Percentiles rank a stretch among this genome's conserved stretches.
Conservation (phyloP, 2,888 invertebrate species). For the Dermolepida albohirtum region DNA sequence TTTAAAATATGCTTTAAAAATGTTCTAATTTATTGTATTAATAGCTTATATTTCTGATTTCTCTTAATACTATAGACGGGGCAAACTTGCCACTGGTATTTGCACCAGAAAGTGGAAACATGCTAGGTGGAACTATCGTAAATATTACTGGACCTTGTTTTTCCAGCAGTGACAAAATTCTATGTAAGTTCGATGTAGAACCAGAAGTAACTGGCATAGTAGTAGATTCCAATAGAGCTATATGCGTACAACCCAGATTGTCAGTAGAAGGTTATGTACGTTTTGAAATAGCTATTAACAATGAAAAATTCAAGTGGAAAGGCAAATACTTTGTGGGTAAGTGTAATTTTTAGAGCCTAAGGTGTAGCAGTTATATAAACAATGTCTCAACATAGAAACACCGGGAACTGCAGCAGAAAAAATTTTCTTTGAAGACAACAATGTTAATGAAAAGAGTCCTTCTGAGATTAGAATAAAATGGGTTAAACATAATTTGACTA, state of each 20-base stretch:
- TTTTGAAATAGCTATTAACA: slow-evolving; percentile 87
- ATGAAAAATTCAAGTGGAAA: slow-evolving; percentile 87
- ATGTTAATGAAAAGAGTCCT: slow-evolving; percentile 80
- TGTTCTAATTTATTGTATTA: too few species aligned
- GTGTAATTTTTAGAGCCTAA: slow-evolving; percentile 53
- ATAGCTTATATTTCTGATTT: too few species aligned
- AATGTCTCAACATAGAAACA: slow-evolving; percentile 73
- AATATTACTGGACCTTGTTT: slow-evolving; percentile 98
- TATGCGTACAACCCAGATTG: slow-evolving; percentile 89
- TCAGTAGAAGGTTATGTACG: slow-evolving; percentile 90
- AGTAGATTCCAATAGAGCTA: slow-evolving; percentile 84
- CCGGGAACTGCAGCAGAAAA: slow-evolving; percentile 88
- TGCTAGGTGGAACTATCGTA: slow-evolving; percentile 96
- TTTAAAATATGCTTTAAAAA: too few species aligned
- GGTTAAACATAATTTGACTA: slow-evolving; percentile 88
- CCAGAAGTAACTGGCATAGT: slow-evolving; percentile 82
- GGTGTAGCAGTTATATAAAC: slow-evolving; percentile 2
- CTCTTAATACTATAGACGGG: slow-evolving; percentile 70
- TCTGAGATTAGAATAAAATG: slow-evolving; percentile 83
- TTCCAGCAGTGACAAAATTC: slow-evolving; percentile 78
- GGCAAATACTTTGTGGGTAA: slow-evolving; percentile 92
- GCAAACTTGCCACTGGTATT: slow-evolving; percentile 86
- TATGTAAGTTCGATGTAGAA: slow-evolving; percentile 83
- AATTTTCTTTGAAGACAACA: slow-evolving; percentile 82
- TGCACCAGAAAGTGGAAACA: slow-evolving; percentile 95